Conservation (phyloP, 2,113 vertebrate species). For the Pelecanoides urinatrix region DNA sequence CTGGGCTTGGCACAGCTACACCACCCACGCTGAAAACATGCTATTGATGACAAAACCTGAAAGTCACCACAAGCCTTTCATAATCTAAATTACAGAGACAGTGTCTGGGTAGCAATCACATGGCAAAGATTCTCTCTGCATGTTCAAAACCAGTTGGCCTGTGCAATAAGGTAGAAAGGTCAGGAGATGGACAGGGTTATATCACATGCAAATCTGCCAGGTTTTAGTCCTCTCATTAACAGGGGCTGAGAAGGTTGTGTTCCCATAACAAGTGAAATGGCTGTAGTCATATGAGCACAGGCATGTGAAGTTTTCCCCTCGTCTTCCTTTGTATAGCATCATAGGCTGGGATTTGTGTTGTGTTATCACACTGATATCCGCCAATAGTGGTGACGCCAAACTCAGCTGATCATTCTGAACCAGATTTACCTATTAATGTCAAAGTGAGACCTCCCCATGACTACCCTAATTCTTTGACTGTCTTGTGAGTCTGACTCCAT, state of each 20-base stretch:
- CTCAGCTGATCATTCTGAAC: not conserved
- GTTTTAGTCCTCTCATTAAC: not conserved
- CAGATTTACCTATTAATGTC: not conserved
- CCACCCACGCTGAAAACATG: conserved; percentile 44
- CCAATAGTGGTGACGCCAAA: not conserved
- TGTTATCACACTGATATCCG: not conserved
- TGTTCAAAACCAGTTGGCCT: conserved; percentile 2
- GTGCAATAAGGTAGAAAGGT: conserved; percentile 6
- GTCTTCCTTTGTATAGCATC: not conserved
- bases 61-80: conserved; percentile 64
- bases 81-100: conserved; percentile 56
- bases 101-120: conserved; percentile 46
- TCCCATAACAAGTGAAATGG: not conserved
- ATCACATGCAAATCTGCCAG: not conserved
- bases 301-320: not conserved
- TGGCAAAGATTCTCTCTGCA: not conserved
- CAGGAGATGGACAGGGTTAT: not conserved
- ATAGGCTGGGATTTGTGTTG: not conserved
- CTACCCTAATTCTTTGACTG: not conserved
- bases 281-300: not conserved
- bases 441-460: not conserved
- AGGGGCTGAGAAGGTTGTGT: not conserved
- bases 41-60: conserved; percentile 67
- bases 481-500: not conserved
- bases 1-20: conserved; percentile 13